These are phyloP conservation scores for Ooceraea biroi DNA, from an alignment of 1,140 invertebrate genomes.

Conservation along the genomic window DNA sequence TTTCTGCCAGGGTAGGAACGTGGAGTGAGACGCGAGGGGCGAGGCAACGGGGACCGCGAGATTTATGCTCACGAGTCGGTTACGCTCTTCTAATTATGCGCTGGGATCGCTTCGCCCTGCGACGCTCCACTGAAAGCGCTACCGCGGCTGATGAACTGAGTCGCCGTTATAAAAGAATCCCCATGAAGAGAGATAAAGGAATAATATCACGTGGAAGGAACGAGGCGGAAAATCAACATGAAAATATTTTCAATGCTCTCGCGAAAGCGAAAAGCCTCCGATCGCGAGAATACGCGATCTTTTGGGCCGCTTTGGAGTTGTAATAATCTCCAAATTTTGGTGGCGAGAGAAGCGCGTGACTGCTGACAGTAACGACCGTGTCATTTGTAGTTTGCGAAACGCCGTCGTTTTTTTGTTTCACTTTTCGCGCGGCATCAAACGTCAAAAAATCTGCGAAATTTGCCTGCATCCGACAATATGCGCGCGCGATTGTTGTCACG, in stretches of 20 bases:
- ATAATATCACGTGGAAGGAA: neutral
- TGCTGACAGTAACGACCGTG: neutral
- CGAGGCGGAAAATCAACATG: neutral
- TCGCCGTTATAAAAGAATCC: neutral
- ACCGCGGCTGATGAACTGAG: neutral
- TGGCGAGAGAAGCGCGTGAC: neutral
- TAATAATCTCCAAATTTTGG: neutral
- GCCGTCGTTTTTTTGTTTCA: constrained; percentile 13
- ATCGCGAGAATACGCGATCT: neutral
- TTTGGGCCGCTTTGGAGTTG: too few species aligned
- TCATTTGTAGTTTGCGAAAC: constrained; percentile 20
- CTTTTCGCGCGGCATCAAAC: neutral
- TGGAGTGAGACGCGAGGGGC: constrained; percentile 7
- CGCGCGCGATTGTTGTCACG: constrained; percentile 20
- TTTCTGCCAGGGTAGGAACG: constrained; percentile 18
- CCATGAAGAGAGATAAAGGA: neutral
- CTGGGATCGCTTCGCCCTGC: neutral
- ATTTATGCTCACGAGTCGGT: neutral
- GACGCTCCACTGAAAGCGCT: neutral
- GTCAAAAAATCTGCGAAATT: constrained; percentile 43
- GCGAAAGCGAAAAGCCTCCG: neutral
- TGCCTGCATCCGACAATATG: constrained; percentile 16
- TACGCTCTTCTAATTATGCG: constrained; percentile 10
- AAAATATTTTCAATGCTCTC: neutral
- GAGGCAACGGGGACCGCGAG: neutral